Evolutionary conservation across 2,113 vertebrate species (phyloP).

Genomic region (Puntigrus tetrazona): DNA sequence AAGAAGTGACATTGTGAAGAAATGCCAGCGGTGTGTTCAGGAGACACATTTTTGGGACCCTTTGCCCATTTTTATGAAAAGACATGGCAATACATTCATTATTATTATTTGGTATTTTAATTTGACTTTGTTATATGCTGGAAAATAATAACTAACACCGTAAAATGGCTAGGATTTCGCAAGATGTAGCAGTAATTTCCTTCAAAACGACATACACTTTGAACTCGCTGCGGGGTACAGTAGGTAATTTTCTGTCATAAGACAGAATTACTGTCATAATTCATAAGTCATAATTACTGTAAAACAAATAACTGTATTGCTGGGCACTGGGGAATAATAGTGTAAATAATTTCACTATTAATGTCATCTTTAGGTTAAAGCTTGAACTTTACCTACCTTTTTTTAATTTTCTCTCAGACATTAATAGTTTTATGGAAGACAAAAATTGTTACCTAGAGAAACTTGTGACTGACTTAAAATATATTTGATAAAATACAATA

Average conservation of each 20-base stretch:
- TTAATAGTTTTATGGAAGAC: background rate
- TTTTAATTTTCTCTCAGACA: background rate
- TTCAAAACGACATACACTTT: background rate
- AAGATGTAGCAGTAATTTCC: background rate
- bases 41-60: background rate
- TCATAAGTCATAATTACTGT: no score
- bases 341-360: background rate
- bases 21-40: constrained; percentile 25
- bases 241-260: background rate
- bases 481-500: background rate
- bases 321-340: background rate
- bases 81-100: background rate
- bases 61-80: background rate
- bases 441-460: background rate
- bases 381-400: background rate
- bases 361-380: background rate
- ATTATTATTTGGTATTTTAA: no score
- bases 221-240: background rate
- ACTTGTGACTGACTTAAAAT: background rate
- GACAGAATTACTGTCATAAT: no score
- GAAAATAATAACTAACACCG: constrained; percentile 4
- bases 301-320: background rate
- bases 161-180: background rate
- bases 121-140: background rate
- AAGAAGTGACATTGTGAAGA: constrained; percentile 56